Evolutionary conservation across 2,113 vertebrate genomes (phyloP).

Genomic region (Vulpes lagopus): DNA sequence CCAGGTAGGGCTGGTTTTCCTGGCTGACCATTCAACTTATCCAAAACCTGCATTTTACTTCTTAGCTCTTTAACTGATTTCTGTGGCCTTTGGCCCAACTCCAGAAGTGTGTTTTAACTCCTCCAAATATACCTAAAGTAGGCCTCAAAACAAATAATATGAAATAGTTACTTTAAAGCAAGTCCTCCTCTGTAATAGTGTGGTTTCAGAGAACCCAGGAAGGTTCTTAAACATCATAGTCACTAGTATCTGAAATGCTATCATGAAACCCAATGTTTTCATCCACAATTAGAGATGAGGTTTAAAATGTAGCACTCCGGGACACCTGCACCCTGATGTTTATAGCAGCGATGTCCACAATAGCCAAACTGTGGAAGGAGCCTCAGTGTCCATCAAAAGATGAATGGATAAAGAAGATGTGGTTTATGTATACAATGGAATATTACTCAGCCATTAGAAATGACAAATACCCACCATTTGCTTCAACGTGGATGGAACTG

Average conservation of each 20-base stretch:
- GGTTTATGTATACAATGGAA: too few relatives aligned
- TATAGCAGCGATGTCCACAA: too few relatives aligned
- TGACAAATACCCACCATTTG: too few relatives aligned
- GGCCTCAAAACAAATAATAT: not conserved
- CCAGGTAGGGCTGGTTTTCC: constrained; percentile 84
- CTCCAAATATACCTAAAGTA: not conserved
- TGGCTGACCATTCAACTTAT: constrained; percentile 13
- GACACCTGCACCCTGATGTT: too few relatives aligned
- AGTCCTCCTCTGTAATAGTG: not conserved
- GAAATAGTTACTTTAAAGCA: not conserved
- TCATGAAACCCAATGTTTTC: not conserved
- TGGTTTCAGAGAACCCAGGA: not conserved
- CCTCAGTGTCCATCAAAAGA: too few relatives aligned
- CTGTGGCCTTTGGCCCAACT: not conserved
- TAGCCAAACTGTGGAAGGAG: too few relatives aligned
- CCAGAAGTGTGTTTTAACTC: not conserved
- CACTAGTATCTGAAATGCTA: not conserved
- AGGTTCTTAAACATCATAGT: not conserved
- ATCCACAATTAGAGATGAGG: not conserved
- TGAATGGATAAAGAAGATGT: too few relatives aligned
- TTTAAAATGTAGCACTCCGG: not conserved
- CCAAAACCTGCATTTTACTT: not conserved
- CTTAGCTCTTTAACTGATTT: not conserved
- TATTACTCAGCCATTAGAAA: too few relatives aligned
- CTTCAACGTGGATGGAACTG: too few relatives aligned